Conservation (phyloP, 1,140 invertebrate species). For the Colletes gigas region DNA sequence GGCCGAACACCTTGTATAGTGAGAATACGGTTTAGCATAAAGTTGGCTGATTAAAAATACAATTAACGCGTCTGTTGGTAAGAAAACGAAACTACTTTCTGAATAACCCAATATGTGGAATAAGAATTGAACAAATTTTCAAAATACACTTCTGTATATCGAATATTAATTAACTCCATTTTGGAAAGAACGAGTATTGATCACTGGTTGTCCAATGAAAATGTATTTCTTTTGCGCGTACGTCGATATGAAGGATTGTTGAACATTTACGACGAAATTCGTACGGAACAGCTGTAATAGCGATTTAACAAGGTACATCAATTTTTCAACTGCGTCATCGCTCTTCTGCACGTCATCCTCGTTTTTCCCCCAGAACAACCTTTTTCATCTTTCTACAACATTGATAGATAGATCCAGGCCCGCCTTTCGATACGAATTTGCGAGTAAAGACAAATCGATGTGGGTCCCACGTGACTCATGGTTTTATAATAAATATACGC, state of each 20-base stretch:
- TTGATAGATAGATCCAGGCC: slow-evolving; percentile 67
- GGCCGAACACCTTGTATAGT: too few species aligned
- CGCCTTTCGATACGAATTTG: slow-evolving; percentile 51
- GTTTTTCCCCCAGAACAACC: slow-evolving; percentile 8
- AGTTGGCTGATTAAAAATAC: too few species aligned
- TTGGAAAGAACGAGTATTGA: not conserved
- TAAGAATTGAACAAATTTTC: too few species aligned
- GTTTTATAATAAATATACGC: slow-evolving; percentile 57
- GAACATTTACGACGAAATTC: not conserved
- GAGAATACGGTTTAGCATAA: too few species aligned
- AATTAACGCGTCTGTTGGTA: too few species aligned
- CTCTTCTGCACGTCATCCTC: slow-evolving; percentile 35
- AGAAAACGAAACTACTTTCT: too few species aligned
- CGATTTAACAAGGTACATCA: slow-evolving; percentile 43
- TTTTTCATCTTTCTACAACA: slow-evolving; percentile 35
- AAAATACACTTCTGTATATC: not conserved
- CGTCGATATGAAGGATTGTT: not conserved
- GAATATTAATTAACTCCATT: not conserved
- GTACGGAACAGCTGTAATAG: slow-evolving; percentile 31
- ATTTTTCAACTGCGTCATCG: slow-evolving; percentile 56
- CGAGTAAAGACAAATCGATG: slow-evolving; percentile 65
- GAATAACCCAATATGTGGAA: too few species aligned
- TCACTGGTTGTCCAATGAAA: not conserved
- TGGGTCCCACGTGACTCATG: slow-evolving; percentile 45
- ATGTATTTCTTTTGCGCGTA: not conserved